Conservation (phyloP, 2,797 vertebrate genomes). For the Centroberyx gerrardi region DNA sequence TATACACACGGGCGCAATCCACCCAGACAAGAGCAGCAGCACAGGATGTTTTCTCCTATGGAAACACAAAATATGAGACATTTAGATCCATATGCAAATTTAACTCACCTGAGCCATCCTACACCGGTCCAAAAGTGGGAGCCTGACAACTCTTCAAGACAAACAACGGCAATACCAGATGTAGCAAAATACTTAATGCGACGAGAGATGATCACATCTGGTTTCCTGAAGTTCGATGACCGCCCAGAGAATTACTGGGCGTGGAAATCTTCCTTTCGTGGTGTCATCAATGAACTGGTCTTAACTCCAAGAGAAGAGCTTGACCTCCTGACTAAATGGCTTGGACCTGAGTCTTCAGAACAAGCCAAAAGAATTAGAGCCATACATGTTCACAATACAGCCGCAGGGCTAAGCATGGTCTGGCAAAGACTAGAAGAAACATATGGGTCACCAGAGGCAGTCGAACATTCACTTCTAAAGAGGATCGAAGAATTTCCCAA, state of each 20-base stretch:
- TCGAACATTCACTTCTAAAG: slow-evolving; percentile 24
- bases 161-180: slow-evolving; percentile 1
- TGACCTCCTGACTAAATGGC: slow-evolving; percentile 39
- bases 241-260: neutral
- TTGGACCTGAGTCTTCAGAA: slow-evolving; percentile 10
- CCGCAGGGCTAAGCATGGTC: slow-evolving; percentile 5
- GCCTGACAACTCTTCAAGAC: neutral
- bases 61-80: neutral
- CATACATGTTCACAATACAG: neutral
- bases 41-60: no score
- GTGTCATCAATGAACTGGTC: neutral
- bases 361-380: slow-evolving; percentile 26
- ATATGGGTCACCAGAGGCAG: slow-evolving; percentile 20
- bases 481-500: slow-evolving; percentile 32
- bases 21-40: no score
- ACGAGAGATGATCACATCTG: slow-evolving; percentile 9
- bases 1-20: neutral
- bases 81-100: neutral
- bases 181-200: slow-evolving; percentile 13
- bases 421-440: slow-evolving; percentile 32
- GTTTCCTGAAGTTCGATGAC: slow-evolving; percentile 21
- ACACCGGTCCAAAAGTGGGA: neutral
- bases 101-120: neutral
- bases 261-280: slow-evolving; percentile 5
- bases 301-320: slow-evolving; percentile 11